Evolutionary conservation across 2,113 vertebrate species (phyloP), one percentile per base, ranked within the genome.

Genomic region (Anoura caudifer): DNA sequence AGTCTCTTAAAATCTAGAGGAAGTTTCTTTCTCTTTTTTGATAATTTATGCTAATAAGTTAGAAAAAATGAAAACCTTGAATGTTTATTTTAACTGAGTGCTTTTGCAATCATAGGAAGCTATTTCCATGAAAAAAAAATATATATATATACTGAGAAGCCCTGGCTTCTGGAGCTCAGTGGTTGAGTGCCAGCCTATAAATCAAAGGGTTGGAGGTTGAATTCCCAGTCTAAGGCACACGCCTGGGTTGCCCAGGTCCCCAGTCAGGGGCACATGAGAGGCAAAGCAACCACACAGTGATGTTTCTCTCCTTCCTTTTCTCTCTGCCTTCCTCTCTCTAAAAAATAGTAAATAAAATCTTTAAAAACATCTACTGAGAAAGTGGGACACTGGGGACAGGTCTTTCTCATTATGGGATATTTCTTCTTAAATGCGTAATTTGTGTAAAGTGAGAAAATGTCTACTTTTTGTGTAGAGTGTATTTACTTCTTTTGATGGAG

Each of bases 401-500:
- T 89, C 79, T 95, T 82, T 90, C 81, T 63, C 28, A 4, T 26
- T 87, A 61, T 10, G 20, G 52, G 63, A 38, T 2, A 16, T 65
- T 81, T 92, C 11, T 2, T 54, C 70, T 72, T 89, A 47, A 41
- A 87, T 26, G 11, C 65, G 26, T 24, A 87, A 63, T 47, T 95
- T 81, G 17, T 73, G 90, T 22, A 38, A 91, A 94, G 28, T 0
- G 45, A 95, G 83, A 91, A 97, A 95, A 22, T 13, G 1, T 67
- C 0, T 4, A 56, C 13, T 47, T 97, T 94, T 97, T 72, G 7
- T 38, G 15, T 14, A 0, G 1, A 82, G 19, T 13, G 4, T 91
- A 41, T 96, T 98, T 87, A 43, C 50, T 54, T 84, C 13, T 95
- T 73, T 95, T 63, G 93, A 82, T 3, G 2, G 41, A 17, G 61